These are phyloP conservation scores for Clarias magur DNA, from an alignment of 2,113 vertebrate species.

Conservation along the genomic window DNA sequence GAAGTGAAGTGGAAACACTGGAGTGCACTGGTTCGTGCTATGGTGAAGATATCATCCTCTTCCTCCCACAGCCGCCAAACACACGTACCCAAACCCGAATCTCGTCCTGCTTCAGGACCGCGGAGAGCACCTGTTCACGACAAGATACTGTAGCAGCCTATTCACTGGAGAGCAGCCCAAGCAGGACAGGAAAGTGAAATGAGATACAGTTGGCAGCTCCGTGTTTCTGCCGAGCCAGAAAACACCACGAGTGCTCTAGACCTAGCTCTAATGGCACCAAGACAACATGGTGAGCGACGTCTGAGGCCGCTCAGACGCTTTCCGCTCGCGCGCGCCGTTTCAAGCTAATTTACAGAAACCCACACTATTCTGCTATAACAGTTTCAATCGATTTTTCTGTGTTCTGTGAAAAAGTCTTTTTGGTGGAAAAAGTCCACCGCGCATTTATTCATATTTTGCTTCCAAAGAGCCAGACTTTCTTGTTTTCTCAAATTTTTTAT, in stretches of 20 bases:
- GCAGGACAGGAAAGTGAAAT: constrained; percentile 20
- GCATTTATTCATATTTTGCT: too few species aligned
- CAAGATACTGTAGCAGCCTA: neutral
- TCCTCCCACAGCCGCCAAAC: constrained; percentile 12
- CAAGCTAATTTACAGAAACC: neutral
- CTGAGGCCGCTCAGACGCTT: neutral
- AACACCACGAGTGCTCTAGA: neutral
- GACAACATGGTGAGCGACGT: neutral
- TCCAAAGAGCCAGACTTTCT: too few species aligned
- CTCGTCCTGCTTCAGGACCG: neutral
- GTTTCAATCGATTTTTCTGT: neutral
- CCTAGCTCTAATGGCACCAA: neutral
- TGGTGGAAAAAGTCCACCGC: too few species aligned
- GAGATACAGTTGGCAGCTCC: constrained; percentile 9
- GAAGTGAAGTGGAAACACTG: constrained; percentile 22
- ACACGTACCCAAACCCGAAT: neutral
- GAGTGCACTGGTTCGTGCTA: constrained; percentile 23
- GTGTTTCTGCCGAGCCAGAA: neutral
- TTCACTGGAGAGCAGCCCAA: neutral
- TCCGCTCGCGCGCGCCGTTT: too few species aligned
- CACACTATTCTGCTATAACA: neutral
- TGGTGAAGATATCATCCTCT: neutral
- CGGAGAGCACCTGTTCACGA: constrained; percentile 15
- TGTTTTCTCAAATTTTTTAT: too few species aligned
- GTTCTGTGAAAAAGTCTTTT: too few species aligned